Evolutionary conservation across 2,113 vertebrate species (phyloP).

Genomic region (Trachemys scripta): DNA sequence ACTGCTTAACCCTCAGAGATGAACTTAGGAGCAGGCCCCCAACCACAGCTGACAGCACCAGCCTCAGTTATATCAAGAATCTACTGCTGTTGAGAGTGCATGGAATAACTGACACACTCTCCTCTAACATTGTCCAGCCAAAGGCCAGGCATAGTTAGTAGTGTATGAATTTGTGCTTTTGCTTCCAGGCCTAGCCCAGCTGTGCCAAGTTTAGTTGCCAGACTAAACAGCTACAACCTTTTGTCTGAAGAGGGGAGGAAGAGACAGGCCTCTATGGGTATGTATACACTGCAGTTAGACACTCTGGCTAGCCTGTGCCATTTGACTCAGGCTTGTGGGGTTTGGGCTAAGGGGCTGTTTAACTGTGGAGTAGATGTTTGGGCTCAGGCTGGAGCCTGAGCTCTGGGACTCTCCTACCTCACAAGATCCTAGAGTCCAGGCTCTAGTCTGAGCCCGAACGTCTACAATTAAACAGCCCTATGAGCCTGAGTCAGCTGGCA

Average conservation of each 20-base stretch:
- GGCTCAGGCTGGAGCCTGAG: background rate
- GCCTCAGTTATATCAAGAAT: background rate
- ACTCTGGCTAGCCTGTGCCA: background rate
- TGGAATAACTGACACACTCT: background rate
- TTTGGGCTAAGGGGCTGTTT: background rate
- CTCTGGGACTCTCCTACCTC: background rate
- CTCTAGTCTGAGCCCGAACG: background rate
- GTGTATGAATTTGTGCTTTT: background rate
- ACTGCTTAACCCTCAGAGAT: background rate
- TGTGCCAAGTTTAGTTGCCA: background rate
- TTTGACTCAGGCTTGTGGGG: background rate
- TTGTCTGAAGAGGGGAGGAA: background rate
- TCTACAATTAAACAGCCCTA: background rate
- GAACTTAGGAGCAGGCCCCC: background rate
- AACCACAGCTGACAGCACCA: fast-evolving
- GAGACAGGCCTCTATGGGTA: background rate
- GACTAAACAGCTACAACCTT: background rate
- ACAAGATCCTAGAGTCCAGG: background rate
- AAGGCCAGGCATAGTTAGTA: background rate
- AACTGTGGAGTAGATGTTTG: background rate
- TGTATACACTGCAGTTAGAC: background rate
- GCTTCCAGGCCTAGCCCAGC: background rate
- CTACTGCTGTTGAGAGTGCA: background rate
- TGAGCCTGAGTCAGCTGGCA: background rate
- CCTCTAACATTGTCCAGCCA: background rate